A percentile compares a stretch with the other conserved stretches of the same genome.
Conservation (phyloP, 1,140 invertebrate species). For the Steinernema feltiae region DNA sequence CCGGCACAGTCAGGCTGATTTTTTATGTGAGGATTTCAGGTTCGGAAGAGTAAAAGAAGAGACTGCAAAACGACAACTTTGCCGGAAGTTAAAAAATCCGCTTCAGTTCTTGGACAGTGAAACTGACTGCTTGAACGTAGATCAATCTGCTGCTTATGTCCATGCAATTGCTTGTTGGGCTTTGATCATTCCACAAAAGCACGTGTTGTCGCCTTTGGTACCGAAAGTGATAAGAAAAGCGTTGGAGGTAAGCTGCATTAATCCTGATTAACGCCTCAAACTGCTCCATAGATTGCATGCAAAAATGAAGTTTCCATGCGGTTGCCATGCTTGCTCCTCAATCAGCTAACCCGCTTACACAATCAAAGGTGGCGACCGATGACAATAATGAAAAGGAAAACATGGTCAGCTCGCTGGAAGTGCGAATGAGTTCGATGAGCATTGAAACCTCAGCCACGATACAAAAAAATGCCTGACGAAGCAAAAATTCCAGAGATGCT, state of each 20-base stretch:
- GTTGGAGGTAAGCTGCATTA: neutral
- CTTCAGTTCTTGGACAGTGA: neutral
- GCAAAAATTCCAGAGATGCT: neutral
- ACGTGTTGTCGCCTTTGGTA: neutral
- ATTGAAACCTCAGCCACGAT: neutral
- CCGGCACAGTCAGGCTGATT: no score
- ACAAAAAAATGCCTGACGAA: neutral
- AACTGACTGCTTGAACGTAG: neutral
- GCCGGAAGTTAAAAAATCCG: neutral
- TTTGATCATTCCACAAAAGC: neutral
- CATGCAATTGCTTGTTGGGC: neutral
- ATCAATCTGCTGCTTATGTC: neutral
- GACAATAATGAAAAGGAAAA: neutral
- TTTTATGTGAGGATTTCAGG: neutral
- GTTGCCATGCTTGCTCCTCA: neutral
- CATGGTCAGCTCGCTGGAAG: neutral
- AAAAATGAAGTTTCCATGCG: neutral
- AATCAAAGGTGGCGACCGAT: neutral
- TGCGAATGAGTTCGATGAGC: neutral
- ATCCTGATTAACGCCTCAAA: neutral
- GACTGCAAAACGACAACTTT: neutral
- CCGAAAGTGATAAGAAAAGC: neutral
- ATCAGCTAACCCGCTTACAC: neutral
- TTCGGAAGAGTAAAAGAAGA: no score
- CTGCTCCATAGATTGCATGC: neutral